Percentiles rank a stretch among this genome's conserved stretches.
These are phyloP conservation scores for Limnephilus lunatus DNA, from an alignment of 2,888 invertebrate species.

Conservation along the genomic window DNA sequence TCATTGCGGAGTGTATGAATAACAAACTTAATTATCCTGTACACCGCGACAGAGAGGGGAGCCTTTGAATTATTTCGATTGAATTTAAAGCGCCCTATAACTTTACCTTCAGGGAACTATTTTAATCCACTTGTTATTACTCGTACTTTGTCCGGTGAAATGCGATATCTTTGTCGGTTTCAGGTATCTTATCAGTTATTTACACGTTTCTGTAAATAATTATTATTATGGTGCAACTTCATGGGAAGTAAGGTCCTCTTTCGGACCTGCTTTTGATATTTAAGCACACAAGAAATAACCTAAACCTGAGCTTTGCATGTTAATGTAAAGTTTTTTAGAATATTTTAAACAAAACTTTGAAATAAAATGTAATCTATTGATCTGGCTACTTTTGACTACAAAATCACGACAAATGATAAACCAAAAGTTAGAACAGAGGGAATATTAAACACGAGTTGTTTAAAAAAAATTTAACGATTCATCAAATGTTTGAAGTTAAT, in stretches of 20 bases:
- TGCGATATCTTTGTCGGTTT: background rate
- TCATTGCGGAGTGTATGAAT: conserved; percentile 22
- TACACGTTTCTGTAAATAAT: background rate
- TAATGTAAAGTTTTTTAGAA: background rate
- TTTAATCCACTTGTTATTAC: background rate
- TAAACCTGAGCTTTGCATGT: background rate
- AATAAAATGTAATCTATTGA: background rate
- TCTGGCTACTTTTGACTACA: background rate
- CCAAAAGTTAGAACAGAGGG: too few species aligned
- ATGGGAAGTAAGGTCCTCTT: background rate
- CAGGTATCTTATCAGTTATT: background rate
- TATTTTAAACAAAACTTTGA: background rate
- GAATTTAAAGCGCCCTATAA: conserved; percentile 22
- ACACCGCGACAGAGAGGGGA: background rate
- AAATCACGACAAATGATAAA: too few species aligned
- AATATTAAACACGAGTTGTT: too few species aligned
- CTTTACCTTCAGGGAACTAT: conserved; percentile 9
- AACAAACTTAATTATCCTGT: conserved; percentile 41
- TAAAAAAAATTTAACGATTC: too few species aligned
- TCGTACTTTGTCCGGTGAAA: background rate
- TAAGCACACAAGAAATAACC: background rate
- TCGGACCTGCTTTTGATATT: background rate
- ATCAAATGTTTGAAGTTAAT: too few species aligned
- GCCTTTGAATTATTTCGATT: conserved; percentile 45
- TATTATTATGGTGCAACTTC: background rate